Base-by-base conservation (phyloP, 2,888 invertebrate species). In the Meiosimyza platycephala region DNA sequence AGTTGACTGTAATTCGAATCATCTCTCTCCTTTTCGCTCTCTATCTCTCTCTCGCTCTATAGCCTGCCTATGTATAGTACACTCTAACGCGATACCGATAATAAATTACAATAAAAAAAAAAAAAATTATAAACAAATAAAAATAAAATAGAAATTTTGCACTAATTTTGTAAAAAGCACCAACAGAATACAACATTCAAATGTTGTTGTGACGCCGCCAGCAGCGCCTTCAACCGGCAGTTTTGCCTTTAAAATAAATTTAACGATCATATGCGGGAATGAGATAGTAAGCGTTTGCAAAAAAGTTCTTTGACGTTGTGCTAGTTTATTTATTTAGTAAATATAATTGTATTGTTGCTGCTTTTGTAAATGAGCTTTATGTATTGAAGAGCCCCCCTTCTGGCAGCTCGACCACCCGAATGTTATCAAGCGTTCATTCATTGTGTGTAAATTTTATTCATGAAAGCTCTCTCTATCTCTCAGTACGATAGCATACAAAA, bases 261-360 rank as follows among this genome's bases (percentile, higher is more conserved):
- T 52, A 4, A 9, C 51, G 47, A 70, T 2, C 0, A 40, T n/a
- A 7, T 4, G 15, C 28, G 57, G 22, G 33, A 69, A 52, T 40
- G 60, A 50, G 60, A 69, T n/a, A 40, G 60, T 22, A n/a, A 18
- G 74, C 74, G 75, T 77, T 80, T 76, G 82, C 81, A 74, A 83
- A 82, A 82, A 82, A 81, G 82, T 83, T 82, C 84, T 83, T 83
- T 82, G 81, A 81, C 83, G 81, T 78, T 80, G 79, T 48, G 7
- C 40, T 7, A 79, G 82, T 81, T 81, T 81, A 82, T 83, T 83
- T 82, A 80, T 82, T 82, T 71, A 28, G 28, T 52, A 54, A 16
- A 54, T 54, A 15, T 22, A 15, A 7, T 15, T 22, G 28, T 47
- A 5, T 57, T 55, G 67, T 68, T 68, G 57, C 47, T 33, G 15